Base-by-base conservation (phyloP, 2,888 invertebrate species). In the Sphecodes monilicornis region DNA sequence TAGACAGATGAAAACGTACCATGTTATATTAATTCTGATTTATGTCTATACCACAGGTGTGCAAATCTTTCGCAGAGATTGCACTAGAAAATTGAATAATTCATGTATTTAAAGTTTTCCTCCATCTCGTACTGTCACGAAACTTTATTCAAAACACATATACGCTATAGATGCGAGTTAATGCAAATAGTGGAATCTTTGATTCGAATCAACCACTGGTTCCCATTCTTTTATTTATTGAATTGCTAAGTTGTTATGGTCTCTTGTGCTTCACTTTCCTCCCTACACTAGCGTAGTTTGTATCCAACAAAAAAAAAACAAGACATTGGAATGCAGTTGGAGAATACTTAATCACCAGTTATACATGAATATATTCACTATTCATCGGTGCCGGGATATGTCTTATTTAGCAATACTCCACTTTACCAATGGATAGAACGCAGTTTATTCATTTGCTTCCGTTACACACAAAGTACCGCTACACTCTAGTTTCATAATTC, bases 81-180 rank as follows among this genome's bases (percentile, higher is more conserved):
- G 57, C 57, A 57, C n/a, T 57, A 57, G 57, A 26, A 26, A 57
- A 57, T 57, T 57, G 57, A 57, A 57, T 57, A 57, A 57, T 57
- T 57, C 57, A 57, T 57, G 26, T 26, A 13, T 26, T 57, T 26
- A 57, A 57, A 57, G 57, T 57, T 26, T 57, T 26, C 11, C 57
- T 26, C 57, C 5, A 50, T 1, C 22, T 50, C 50, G 50, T 22
- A 8, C 22, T 2, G 50, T 50, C 46, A 22, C 46, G 46, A 2
- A 22, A 22, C 22, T 16, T 8, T 50, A 22, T 50, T 22, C 22
- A 22, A 50, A 50, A 50, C 50, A 50, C 50, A 22, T 8, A 8
- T 22, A 50, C 50, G 8, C 50, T 18, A 2, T 18, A 22, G 57
- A 26, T 26, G 13, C 26, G 57, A 57, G 57, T 57, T 26, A 57